These are phyloP conservation scores for Ficedula albicollis DNA, from an alignment of 2,797 vertebrate genomes.

Conservation along the genomic window DNA sequence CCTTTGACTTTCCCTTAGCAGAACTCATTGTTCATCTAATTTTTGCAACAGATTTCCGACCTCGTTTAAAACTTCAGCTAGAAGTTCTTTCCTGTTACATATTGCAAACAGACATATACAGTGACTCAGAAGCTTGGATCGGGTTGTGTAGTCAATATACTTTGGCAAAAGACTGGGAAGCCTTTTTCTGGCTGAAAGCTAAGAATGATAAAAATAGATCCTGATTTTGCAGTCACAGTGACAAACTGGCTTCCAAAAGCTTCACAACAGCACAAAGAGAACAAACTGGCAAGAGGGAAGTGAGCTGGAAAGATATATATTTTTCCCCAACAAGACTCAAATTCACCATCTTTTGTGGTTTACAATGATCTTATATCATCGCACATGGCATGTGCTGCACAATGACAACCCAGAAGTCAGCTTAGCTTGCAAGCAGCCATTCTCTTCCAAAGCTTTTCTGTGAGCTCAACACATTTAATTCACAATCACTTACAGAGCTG, in stretches of 20 bases:
- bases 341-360: conserved; percentile 55
- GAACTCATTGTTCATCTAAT: conserved; percentile 32
- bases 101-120: conserved; percentile 57
- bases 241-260: conserved; percentile 56
- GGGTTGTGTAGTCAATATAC: conserved; percentile 2
- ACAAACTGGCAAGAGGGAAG: conserved; percentile 28
- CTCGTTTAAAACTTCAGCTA: conserved; percentile 29
- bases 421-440: conserved; percentile 37
- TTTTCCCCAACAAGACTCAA: conserved; percentile 43
- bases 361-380: conserved; percentile 53
- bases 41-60: conserved; percentile 46
- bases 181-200: conserved; percentile 53
- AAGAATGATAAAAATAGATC: conserved; percentile 65
- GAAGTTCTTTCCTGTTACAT: conserved; percentile 32
- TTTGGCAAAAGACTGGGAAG: conserved; percentile 51
- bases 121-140: conserved; percentile 36
- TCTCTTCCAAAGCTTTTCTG: conserved; percentile 48
- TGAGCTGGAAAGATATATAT: conserved; percentile 30
- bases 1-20: conserved; percentile 32
- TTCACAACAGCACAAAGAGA: conserved; percentile 49
- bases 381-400: conserved; percentile 7
- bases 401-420: conserved; percentile 47
- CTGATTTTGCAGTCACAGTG: conserved; percentile 52
- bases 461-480: conserved; percentile 64
- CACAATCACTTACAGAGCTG: conserved; percentile 54